These are phyloP conservation scores for Peromyscus maniculatus DNA, from an alignment of 2,113 vertebrate genomes.

Conservation along the genomic window DNA sequence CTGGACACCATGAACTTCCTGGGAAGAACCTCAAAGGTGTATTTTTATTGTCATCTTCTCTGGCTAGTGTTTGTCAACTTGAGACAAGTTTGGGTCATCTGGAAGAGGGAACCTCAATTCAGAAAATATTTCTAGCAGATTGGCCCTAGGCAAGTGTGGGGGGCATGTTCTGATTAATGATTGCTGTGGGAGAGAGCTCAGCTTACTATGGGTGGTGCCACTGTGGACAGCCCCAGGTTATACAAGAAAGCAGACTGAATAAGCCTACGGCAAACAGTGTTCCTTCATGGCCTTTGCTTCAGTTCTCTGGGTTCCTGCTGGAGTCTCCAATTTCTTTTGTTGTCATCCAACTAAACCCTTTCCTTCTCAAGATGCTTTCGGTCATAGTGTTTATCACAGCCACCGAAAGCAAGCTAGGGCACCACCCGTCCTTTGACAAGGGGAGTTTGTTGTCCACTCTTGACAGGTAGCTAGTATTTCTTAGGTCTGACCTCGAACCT, in stretches of 20 bases:
- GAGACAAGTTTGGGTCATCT: background rate
- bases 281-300: background rate
- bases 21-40: background rate
- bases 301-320: background rate
- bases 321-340: background rate
- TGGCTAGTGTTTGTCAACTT: background rate
- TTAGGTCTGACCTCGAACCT: background rate
- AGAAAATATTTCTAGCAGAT: background rate
- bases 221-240: background rate
- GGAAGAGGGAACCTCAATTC: background rate
- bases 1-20: too few species aligned
- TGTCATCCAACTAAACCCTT: background rate
- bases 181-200: background rate
- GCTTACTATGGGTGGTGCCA: background rate
- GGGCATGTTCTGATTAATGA: background rate
- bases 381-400: background rate
- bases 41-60: background rate
- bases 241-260: background rate
- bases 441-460: background rate
- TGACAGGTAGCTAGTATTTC: too few species aligned
- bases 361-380: background rate
- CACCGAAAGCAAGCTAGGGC: background rate
- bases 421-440: rapidly evolving
- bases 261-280: background rate
- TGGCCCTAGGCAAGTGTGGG: background rate